Evolutionary conservation across 2,113 vertebrate genomes (phyloP).

Genomic region (Chrysochloris asiatica): DNA sequence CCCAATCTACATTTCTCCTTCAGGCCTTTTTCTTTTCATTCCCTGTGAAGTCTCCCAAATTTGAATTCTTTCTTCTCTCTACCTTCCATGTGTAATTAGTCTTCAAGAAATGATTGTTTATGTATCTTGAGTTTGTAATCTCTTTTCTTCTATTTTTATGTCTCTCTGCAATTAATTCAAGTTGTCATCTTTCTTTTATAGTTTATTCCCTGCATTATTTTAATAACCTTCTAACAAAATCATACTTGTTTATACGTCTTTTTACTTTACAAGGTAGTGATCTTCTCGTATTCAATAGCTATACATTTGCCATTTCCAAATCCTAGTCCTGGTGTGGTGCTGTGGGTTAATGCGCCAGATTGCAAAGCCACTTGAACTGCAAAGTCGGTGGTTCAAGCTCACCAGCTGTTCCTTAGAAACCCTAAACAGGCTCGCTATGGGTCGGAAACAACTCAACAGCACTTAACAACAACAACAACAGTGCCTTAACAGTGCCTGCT

Average conservation of each 20-base stretch:
- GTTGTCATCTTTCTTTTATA: neutral
- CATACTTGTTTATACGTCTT: neutral
- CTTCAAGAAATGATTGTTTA: neutral
- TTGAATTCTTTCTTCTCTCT: no score
- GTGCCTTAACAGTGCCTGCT: neutral
- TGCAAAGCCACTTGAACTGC: no score
- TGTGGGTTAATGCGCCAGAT: no score
- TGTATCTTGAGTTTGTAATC: neutral
- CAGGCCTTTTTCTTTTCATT: neutral
- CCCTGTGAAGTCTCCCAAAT: no score
- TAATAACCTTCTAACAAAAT: neutral
- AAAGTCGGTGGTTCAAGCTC: no score
- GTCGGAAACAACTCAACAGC: no score
- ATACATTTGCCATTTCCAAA: neutral
- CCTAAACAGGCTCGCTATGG: no score
- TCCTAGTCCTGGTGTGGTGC: no score
- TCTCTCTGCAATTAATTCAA: neutral
- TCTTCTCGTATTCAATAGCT: neutral
- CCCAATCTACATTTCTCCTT: neutral
- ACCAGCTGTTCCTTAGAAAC: no score
- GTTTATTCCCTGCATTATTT: conserved; percentile 13
- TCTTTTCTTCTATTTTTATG: neutral
- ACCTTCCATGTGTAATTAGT: neutral
- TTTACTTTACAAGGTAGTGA: neutral
- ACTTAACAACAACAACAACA: no score